Evolutionary conservation across 2,113 vertebrate species (phyloP).

Genomic region (Nesoenas mayeri): DNA sequence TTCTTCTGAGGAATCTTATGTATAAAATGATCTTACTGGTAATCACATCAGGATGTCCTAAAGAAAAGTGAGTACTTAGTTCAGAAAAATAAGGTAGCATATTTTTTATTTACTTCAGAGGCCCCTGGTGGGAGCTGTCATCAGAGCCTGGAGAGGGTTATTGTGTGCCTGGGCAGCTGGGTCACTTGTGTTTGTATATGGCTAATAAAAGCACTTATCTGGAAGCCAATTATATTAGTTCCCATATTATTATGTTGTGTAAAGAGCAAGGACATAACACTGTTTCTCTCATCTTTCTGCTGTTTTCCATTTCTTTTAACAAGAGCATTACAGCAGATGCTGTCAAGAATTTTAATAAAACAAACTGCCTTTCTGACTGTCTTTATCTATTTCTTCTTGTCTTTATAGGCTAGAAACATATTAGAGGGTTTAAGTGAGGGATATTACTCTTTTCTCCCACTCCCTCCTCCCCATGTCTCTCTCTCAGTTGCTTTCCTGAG

Average conservation of each 20-base stretch:
- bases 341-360: slow-evolving; percentile 56
- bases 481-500: not conserved
- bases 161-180: not conserved
- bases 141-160: not conserved
- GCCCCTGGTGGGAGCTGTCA: not conserved
- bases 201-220: not conserved
- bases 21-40: not conserved
- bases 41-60: not conserved
- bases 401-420: not conserved
- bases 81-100: not conserved
- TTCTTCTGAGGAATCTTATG: not conserved
- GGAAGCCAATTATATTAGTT: not conserved
- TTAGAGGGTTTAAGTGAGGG: not conserved
- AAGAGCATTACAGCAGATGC: slow-evolving; percentile 6
- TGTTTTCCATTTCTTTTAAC: slow-evolving; percentile 38
- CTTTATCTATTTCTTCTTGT: not conserved
- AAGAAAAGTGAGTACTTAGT: not conserved
- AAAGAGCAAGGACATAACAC: not conserved
- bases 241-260: not conserved
- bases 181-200: not conserved
- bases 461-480: not conserved
- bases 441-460: not conserved
- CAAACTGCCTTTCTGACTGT: not conserved
- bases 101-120: not conserved
- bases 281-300: not conserved